Base-by-base conservation (phyloP, 2,797 vertebrate genomes). In the Bradypodion ventrale region DNA sequence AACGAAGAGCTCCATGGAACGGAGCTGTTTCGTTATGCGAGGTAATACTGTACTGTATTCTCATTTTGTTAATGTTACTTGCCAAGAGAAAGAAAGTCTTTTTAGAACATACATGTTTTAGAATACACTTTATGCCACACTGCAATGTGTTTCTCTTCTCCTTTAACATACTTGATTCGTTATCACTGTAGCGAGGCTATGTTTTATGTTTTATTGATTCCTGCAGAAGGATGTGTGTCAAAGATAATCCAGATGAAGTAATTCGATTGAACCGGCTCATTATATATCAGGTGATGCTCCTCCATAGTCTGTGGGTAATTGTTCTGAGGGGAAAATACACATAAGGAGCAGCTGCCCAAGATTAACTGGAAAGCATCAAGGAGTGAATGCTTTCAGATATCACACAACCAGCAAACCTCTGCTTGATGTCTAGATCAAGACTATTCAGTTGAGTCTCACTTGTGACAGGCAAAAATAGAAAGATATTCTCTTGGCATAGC, bases 171-270 rank as follows among this genome's bases (percentile, higher is more conserved):
- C 76, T 76, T 81, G 62, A 81, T 85, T 80, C 74, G 69, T 76
- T 81, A 65, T 40, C 40, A 70, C 40, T 70, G 75, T 49, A 62
- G n/a, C 19, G 63, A 12, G 49, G 63, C 72, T 75, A 65, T 85
- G 62, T 60, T 80, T 85, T 66, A 81, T 85, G 75, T 80, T 81
- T 70, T 70, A 85, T 85, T 85, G 73, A 85, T 85, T 77, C 52
- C 25, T 49, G 19, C 76, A 37, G 69, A 75, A 81, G 56, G 65
- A 46, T 76, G 10, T 81, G 19, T 75, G 79, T 63, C 79, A 85
- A 69, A 68, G 25, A 44, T 81, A 70, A 76, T 72, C 27, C 32
- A 70, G 52, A 69, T 77, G 56, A 77, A 83, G 40, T 69, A 77
- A 77, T 46, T 60, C 29, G 72, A 76, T 59, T 75, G 49, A 56